A percentile compares a stretch with the other conserved stretches of the same genome.
Conservation (phyloP, 2,888 invertebrate genomes). For the Desoria tigrina region DNA sequence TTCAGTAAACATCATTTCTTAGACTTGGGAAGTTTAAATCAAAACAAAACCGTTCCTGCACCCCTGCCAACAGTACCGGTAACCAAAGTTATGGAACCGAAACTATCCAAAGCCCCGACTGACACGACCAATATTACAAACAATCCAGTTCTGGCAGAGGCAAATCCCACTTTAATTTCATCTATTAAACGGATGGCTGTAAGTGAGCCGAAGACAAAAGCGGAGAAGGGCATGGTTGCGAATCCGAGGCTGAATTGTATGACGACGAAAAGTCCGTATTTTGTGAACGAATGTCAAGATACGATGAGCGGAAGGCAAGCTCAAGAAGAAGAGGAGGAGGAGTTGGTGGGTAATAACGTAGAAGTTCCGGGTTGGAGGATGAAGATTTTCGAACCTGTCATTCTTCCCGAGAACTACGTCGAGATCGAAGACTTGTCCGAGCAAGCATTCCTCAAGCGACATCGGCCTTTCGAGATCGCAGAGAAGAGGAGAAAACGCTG, state of each 20-base stretch:
- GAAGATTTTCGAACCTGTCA: neutral
- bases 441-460: conserved; percentile 78
- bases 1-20: too few relatives aligned
- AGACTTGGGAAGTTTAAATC: too few relatives aligned
- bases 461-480: conserved; percentile 69
- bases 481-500: conserved; percentile 67
- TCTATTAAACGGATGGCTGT: too few relatives aligned
- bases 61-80: too few relatives aligned
- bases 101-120: too few relatives aligned
- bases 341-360: neutral
- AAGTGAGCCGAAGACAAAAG: too few relatives aligned
- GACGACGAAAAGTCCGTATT: conserved; percentile 16
- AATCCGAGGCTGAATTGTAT: conserved; percentile 14
- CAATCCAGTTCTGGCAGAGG: too few relatives aligned
- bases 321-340: neutral
- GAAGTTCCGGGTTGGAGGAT: conserved; percentile 33
- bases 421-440: conserved; percentile 63
- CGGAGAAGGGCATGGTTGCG: too few relatives aligned
- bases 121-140: too few relatives aligned
- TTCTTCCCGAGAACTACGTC: neutral
- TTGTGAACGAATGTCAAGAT: neutral
- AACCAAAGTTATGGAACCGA: too few relatives aligned
- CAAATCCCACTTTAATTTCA: too few relatives aligned
- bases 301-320: neutral
- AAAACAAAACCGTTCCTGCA: too few relatives aligned